Conservation (phyloP, 1,140 invertebrate species). For the Cherax destructor region DNA sequence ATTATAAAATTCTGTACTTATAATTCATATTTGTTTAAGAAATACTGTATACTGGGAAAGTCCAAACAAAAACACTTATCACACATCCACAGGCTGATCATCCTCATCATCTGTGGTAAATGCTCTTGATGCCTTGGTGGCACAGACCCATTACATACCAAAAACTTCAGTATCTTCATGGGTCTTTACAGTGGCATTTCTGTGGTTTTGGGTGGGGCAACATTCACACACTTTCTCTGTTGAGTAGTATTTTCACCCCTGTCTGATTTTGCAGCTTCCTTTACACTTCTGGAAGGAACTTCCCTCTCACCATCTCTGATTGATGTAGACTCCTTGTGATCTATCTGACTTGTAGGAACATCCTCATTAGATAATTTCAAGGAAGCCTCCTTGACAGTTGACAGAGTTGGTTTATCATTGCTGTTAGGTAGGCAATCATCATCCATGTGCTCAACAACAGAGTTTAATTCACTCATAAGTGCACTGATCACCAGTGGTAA, state of each 20-base stretch:
- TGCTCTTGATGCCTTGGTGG: background rate
- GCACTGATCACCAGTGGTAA: background rate
- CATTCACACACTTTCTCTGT: background rate
- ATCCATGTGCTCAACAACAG: background rate
- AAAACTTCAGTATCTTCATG: background rate
- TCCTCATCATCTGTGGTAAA: constrained; percentile 6
- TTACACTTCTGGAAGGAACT: background rate
- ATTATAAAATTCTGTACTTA: background rate
- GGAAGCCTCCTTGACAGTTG: background rate
- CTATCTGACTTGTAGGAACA: background rate
- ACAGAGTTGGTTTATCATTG: background rate
- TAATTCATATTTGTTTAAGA: background rate
- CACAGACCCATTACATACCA: background rate
- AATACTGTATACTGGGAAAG: background rate
- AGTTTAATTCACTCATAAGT: background rate
- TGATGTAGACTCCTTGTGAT: background rate
- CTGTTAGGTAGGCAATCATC: background rate
- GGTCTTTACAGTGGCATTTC: background rate
- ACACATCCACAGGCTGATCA: constrained; percentile 21
- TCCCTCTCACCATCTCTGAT: background rate
- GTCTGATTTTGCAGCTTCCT: background rate
- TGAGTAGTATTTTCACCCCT: background rate
- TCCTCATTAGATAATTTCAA: background rate
- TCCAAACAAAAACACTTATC: background rate
- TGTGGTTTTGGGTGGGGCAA: background rate